These are phyloP conservation scores for Bovichtus variegatus DNA, from an alignment of 2,797 vertebrate genomes.

Conservation along the genomic window DNA sequence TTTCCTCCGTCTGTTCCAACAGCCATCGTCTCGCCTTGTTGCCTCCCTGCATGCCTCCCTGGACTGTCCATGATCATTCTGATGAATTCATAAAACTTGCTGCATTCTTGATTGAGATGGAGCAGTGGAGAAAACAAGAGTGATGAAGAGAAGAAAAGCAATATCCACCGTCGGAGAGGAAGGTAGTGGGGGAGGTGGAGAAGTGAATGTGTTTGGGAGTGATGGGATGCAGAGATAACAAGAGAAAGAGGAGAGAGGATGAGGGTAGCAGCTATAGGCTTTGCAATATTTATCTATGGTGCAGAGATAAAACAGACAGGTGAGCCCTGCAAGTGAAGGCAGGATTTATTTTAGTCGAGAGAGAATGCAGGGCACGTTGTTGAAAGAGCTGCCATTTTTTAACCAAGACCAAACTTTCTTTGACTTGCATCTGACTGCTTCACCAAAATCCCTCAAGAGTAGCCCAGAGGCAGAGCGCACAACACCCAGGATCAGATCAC, in stretches of 20 bases:
- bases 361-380: constrained; percentile 56
- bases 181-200: constrained; percentile 25
- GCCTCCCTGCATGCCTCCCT: constrained; percentile 70
- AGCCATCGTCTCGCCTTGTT: constrained; percentile 77
- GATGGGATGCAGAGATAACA: constrained; percentile 69
- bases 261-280: constrained; percentile 57
- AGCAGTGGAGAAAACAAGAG: constrained; percentile 60
- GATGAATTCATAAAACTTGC: constrained; percentile 89
- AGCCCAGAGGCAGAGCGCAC: constrained; percentile 44
- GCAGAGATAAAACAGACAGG: constrained; percentile 70
- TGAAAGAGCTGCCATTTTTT: constrained; percentile 58
- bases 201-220: constrained; percentile 35
- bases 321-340: constrained; percentile 55
- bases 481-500: constrained; percentile 57
- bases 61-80: constrained; percentile 82
- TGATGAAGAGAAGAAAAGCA: constrained; percentile 55
- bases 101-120: constrained; percentile 79
- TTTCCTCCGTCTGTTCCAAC: constrained; percentile 65
- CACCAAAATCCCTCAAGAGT: constrained; percentile 40
- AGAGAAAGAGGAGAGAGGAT: constrained; percentile 50
- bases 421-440: constrained; percentile 50
- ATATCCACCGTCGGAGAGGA: constrained; percentile 50
- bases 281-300: constrained; percentile 73
- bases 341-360: constrained; percentile 58
- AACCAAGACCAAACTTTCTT: constrained; percentile 54